Percentiles rank a stretch among this genome's conserved stretches.
Evolutionary conservation across 2,888 invertebrate genomes (phyloP).

Genomic region (Cataglyphis cursor): DNA sequence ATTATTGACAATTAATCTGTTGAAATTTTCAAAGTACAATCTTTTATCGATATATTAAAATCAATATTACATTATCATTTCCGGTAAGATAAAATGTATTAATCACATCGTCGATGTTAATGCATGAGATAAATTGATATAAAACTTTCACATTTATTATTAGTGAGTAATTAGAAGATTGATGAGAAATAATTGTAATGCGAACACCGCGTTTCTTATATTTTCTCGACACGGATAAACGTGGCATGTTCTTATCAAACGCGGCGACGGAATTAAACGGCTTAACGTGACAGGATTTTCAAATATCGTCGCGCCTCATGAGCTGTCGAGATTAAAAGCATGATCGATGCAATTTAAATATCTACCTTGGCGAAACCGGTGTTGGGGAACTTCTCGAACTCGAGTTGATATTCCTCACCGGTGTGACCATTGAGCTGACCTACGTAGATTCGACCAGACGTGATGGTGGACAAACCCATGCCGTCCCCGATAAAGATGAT

Average conservation of each 20-base stretch:
- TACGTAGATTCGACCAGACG: conserved; percentile 89
- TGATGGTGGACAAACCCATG: conserved; percentile 90
- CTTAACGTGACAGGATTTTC: conserved; percentile 47
- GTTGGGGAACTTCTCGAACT: conserved; percentile 89
- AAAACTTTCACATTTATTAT: not conserved
- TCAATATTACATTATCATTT: not conserved
- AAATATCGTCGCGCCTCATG: conserved; percentile 29
- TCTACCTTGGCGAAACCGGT: conserved; percentile 89
- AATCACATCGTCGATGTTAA: not conserved
- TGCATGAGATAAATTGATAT: not conserved
- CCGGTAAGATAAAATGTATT: not conserved
- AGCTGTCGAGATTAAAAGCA: conserved; percentile 22
- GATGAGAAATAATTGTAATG: conserved; percentile 39
- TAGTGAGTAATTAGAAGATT: conserved; percentile 1
- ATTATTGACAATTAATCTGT: not conserved
- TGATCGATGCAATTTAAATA: conserved; percentile 43
- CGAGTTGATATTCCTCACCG: conserved; percentile 89
- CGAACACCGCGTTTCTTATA: conserved; percentile 6
- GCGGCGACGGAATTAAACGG: conserved; percentile 41
- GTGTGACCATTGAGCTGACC: conserved; percentile 87
- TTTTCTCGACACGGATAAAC: conserved; percentile 33
- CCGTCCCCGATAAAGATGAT: conserved; percentile 91
- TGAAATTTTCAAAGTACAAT: not conserved
- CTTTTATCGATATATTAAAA: not conserved
- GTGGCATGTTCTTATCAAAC: conserved; percentile 44